A percentile compares a stretch with the other conserved stretches of the same genome.
Evolutionary conservation across 2,888 invertebrate genomes (phyloP).

Genomic region (Eristalis arbustorum): DNA sequence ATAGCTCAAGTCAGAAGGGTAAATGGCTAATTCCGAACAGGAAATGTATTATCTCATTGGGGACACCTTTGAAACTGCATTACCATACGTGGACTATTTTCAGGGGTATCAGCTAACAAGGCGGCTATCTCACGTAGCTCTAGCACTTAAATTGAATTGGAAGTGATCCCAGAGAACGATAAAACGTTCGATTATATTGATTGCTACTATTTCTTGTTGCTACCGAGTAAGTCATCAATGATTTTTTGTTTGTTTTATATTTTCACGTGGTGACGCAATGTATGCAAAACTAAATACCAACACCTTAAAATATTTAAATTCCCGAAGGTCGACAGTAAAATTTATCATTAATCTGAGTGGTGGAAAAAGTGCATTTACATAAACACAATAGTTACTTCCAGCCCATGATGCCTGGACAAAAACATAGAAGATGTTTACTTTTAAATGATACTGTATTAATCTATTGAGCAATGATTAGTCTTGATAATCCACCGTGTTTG

Average conservation of each 20-base stretch:
- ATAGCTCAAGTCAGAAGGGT: too few species aligned
- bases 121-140: too few species aligned
- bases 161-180: not conserved
- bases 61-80: too few species aligned
- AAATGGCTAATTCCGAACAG: too few species aligned
- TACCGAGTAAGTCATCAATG: not conserved
- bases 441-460: not conserved
- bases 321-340: not conserved
- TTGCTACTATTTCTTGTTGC: not conserved
- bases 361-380: not conserved
- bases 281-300: not conserved
- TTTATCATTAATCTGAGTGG: not conserved
- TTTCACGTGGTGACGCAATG: not conserved
- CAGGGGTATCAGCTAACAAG: too few species aligned
- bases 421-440: not conserved
- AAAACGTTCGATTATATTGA: not conserved
- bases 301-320: not conserved
- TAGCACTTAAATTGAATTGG: not conserved
- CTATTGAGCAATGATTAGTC: not conserved
- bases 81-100: too few species aligned
- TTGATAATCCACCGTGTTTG: not conserved
- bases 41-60: too few species aligned
- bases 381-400: not conserved
- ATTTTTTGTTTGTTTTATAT: not conserved
- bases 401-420: too few species aligned